Evolutionary conservation across 1,140 invertebrate genomes (phyloP).

Genomic region (Eriocheir sinensis): DNA sequence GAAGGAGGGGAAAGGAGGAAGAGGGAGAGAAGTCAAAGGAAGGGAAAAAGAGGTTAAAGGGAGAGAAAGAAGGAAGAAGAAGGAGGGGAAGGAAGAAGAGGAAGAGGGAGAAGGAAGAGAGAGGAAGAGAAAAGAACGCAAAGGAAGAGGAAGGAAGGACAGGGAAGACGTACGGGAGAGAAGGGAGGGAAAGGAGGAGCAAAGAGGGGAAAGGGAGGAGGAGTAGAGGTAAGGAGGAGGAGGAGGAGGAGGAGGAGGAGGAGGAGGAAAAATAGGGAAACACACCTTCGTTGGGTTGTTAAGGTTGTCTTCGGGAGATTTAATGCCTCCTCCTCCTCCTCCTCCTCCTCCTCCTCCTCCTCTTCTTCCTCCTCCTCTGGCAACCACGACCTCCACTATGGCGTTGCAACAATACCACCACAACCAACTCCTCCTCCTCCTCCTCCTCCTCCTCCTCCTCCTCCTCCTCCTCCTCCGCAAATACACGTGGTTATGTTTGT

Average conservation of each 20-base stretch:
- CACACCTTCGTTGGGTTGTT: neutral
- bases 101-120: neutral
- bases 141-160: neutral
- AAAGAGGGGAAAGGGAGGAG: neutral
- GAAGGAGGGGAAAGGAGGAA: too few species aligned
- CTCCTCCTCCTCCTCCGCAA: too few species aligned
- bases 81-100: neutral
- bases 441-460: too few species aligned
- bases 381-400: too few species aligned
- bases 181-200: slow-evolving; percentile 16
- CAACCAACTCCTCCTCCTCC: too few species aligned
- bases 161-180: neutral
- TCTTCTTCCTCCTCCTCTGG: too few species aligned
- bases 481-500: too few species aligned
- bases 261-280: neutral
- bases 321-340: too few species aligned
- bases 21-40: neutral
- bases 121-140: neutral
- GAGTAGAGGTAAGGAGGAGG: neutral
- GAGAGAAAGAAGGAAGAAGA: neutral
- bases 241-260: neutral
- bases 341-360: too few species aligned
- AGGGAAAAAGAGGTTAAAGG: neutral
- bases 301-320: too few species aligned
- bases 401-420: too few species aligned